phyloP scores from a whole-genome alignment of 2,888 invertebrate species.

The Plebejus argus region DNA sequence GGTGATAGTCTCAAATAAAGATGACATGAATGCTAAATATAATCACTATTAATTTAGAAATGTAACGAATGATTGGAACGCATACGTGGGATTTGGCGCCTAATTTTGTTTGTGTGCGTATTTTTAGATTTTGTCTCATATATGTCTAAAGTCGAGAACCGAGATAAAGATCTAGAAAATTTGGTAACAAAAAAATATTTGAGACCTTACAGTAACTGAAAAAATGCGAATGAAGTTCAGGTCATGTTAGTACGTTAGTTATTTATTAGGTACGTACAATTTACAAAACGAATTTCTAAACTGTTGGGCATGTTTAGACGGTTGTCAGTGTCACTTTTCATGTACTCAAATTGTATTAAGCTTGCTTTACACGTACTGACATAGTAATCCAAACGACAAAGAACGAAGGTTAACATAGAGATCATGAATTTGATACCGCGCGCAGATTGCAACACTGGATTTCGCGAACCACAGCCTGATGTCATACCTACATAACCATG shows the following conservation, averaged over 20 bases:
- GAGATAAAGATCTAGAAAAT: neutral
- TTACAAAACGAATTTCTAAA: too few relatives aligned
- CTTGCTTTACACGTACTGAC: neutral
- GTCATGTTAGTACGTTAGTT: too few relatives aligned
- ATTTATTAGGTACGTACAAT: too few relatives aligned
- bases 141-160: neutral
- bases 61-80: slow-evolving; percentile 45
- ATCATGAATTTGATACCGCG: slow-evolving; percentile 7
- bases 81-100: slow-evolving; percentile 45
- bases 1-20: slow-evolving; percentile 52
- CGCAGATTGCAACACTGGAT: slow-evolving; percentile 8
- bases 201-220: too few relatives aligned
- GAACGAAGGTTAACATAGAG: neutral
- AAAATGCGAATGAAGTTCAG: too few relatives aligned
- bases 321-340: neutral
- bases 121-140: neutral
- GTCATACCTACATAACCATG: neutral
- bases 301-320: neutral
- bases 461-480: neutral
- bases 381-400: neutral
- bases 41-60: slow-evolving; percentile 51
- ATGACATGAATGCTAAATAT: slow-evolving; percentile 53
- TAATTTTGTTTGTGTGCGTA: slow-evolving; percentile 35
- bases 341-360: neutral
- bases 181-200: neutral